Conservation (phyloP, 2,113 vertebrate genomes). For the Machaerirhynchus nigripectus region DNA sequence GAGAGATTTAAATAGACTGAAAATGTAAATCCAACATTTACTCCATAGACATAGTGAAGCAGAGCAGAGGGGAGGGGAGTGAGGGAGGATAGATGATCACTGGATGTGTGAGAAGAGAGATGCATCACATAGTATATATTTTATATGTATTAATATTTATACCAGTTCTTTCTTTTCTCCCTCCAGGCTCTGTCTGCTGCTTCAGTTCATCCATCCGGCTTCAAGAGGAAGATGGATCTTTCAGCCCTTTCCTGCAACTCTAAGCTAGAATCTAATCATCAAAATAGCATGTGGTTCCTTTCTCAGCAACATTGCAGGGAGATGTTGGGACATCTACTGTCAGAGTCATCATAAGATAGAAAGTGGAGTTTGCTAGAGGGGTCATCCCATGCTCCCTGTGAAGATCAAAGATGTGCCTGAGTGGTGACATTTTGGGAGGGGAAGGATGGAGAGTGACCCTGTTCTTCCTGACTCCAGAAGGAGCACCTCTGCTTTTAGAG, state of each 20-base stretch:
- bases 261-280: neutral
- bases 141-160: constrained; percentile 70
- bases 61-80: neutral
- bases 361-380: neutral
- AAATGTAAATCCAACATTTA: constrained; percentile 70
- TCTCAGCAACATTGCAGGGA: neutral
- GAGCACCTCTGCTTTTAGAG: neutral
- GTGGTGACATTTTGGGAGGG: neutral
- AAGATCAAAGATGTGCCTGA: neutral
- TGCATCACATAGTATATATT: constrained; percentile 66
- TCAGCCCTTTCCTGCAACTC: constrained; percentile 16
- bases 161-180: constrained; percentile 41
- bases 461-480: neutral
- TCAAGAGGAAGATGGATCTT: constrained; percentile 61
- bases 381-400: neutral
- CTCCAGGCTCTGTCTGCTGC: constrained; percentile 52
- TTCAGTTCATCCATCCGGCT: constrained; percentile 65
- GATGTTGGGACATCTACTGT: neutral
- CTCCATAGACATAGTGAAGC: constrained; percentile 40
- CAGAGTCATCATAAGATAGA: neutral
- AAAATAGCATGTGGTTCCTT: neutral
- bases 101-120: constrained; percentile 60
- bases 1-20: constrained; percentile 66
- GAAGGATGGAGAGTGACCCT: neutral
- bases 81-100: constrained; percentile 56